Evolutionary conservation across 2,797 vertebrate species (phyloP), one percentile per base, ranked within the genome.

Genomic region (Eupleurogrammus muticus): DNA sequence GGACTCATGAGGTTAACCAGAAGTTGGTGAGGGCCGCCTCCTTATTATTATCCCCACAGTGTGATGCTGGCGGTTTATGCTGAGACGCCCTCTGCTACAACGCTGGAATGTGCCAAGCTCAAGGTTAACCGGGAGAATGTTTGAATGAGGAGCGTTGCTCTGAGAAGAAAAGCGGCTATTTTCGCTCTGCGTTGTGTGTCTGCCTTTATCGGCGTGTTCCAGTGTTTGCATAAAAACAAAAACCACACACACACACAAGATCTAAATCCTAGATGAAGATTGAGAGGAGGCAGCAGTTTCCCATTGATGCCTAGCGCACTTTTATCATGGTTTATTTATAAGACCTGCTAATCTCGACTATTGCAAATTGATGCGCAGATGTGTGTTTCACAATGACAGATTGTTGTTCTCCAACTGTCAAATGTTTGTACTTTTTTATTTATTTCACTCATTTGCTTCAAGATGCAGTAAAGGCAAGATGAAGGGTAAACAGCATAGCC

Each of bases 121-220:
- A 86, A 85, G 84, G 77, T 86, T 73, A 82, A 74, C n/a, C 40
- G 42, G 80, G 64, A 82, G 58, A 66, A 66, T 64, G 66, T 46
- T 62, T 72, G 66, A 73, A 67, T 24, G 62, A 79, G 48, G 46
- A 66, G 21, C 20, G 17, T 54, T 73, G 78, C 50, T 70, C 53
- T 34, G 66, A 70, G 48, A 67, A 74, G 58, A 34, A 69, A n/a
- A 74, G 46, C 62, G 19, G 24, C 72, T 66, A 61, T 73, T 75
- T 83, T 58, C 12, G n/a, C 9, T 53, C 47, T 63, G 47, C 2
- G 1, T 57, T 72, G 42, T 34, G 17, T 40, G 17, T 20, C 17
- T 69, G 35, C 40, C 36, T 72, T 80, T 56, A 66, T 82, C 63
- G 24, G 19, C n/a, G 38, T 54, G 32, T 42, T 21, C 38, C 48